Base-by-base conservation (phyloP, 2,888 invertebrate genomes). In the Phania funesta region DNA sequence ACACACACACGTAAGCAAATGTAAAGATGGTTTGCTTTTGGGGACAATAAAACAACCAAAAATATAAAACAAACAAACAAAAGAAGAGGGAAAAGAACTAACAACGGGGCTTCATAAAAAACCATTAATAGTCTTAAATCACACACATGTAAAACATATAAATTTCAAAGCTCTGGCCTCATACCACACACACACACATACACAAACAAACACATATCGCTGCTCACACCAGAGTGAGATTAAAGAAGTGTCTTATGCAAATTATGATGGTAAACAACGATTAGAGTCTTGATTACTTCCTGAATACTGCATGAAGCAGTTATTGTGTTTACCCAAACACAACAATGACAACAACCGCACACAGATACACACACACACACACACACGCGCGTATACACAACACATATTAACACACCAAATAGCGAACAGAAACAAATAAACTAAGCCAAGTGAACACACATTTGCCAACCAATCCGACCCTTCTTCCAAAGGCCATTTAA, bases 221-320 rank as follows among this genome's bases (percentile, higher is more conserved):
- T n/a, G n/a, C n/a, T n/a, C n/a, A n/a, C n/a, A n/a, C n/a, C n/a
- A n/a, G n/a, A 62, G 58, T 35, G 22, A 67, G 58, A 79, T 75
- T 75, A 80, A 70, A 71, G 77, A 83, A 85, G 79, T 83, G 84
- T 83, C 84, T 83, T 84, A 84, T 84, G 84, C 83, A 87, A 90
- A 90, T 90, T 90, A 87, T 89, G 90, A 90, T 90, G 88, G 89
- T 87, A 90, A 90, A 90, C 90, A 90, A 88, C 89, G 90, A 90
- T 90, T 90, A 90, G 87, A 88, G 88, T 88, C 89, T 88, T 90
- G 90, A 90, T 90, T 90, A 89, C 90, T 87, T 87, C 85, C 84
- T 90, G 89, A 88, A 90, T 90, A 88, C 88, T 90, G 87, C 87
- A 90, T 90, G 90, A 90, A 87, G 85, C 86, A 86, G 87, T 88